Evolutionary conservation across 2,113 vertebrate genomes (phyloP), one percentile per base, ranked within the genome.

Genomic region (Vireo altiloquus): DNA sequence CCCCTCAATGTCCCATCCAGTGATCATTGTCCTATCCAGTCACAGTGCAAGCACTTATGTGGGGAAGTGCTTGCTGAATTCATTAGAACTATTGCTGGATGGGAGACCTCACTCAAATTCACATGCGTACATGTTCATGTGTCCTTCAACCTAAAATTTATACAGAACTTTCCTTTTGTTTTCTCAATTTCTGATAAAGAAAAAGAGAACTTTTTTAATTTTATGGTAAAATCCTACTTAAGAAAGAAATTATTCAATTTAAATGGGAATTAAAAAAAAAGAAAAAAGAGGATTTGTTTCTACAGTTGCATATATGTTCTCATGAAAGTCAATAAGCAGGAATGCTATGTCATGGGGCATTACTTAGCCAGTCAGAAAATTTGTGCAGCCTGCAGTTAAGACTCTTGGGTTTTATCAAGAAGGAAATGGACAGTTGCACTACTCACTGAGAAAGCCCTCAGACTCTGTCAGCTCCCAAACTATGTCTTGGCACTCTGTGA

Each of bases 311-410:
- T 46, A 0, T 65, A 23, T 53, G 17, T 46, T 75, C 42, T 50
- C 70, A 37, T 6, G 7, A 75, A 52, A 20, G 25, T 44, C 40
- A 72, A 24, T 28, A 28, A 60, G 65, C 28, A 86, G 14, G 24
- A 89, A 40, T 49, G 37, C 35, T 42, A 10, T 0, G 0, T 64
- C 46, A 80, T 21, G 3, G 3, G 37, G 22, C 56, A 23, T 80
- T 47, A 33, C 46, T 44, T 52, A 59, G 37, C 22, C 31, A 40
- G 17, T 33, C 5, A 6, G 50, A 70, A 70, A 53, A 47, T 59
- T 82, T 57, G 39, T n/a, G 33, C 35, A 82, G 25, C n/a, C 27
- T n/a, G 9, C 0, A 0, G 25, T 39, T 50, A 54, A 83, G 33
- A 37, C 10, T 84, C 47, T 63, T 59, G 44, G 10, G 1, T 71